Percentiles rank a stretch among this genome's conserved stretches.
Conservation (phyloP, 1,140 invertebrate species). For the Araneus ventricosus region DNA sequence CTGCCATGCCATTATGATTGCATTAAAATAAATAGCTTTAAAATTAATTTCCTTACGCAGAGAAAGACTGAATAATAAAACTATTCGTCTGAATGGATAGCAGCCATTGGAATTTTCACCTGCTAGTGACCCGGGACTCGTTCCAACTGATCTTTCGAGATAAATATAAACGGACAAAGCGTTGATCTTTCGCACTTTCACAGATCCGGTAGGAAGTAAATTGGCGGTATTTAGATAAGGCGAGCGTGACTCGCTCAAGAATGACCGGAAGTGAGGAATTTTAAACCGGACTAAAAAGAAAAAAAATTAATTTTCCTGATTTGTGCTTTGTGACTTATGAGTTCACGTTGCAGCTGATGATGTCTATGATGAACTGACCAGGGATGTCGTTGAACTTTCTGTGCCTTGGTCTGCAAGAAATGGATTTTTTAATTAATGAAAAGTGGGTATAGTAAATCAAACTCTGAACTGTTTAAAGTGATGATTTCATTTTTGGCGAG, state of each 20-base stretch:
- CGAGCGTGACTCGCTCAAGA: neutral
- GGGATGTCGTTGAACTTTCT: neutral
- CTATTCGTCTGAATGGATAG: neutral
- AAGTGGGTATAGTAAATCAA: neutral
- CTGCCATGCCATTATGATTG: neutral
- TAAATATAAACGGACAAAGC: constrained; percentile 8
- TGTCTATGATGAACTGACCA: neutral
- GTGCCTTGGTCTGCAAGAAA: neutral
- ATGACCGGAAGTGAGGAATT: constrained; percentile 13
- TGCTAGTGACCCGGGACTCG: neutral
- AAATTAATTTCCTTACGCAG: constrained; percentile 1
- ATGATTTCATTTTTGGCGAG: neutral
- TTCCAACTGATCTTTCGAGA: neutral
- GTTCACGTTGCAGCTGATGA: neutral
- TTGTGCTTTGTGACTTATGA: neutral
- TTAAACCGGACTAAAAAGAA: constrained; percentile 9
- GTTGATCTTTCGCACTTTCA: constrained; percentile 9
- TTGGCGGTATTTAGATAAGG: constrained; percentile 21
- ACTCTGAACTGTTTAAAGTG: neutral
- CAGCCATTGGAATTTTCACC: neutral
- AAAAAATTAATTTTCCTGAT: neutral
- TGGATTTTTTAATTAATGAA: neutral
- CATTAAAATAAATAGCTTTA: neutral
- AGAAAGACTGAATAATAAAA: neutral
- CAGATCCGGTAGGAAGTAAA: constrained; percentile 20